Evolutionary conservation across 1,140 invertebrate genomes (phyloP).

Genomic region (Drosophila jambulina): DNA sequence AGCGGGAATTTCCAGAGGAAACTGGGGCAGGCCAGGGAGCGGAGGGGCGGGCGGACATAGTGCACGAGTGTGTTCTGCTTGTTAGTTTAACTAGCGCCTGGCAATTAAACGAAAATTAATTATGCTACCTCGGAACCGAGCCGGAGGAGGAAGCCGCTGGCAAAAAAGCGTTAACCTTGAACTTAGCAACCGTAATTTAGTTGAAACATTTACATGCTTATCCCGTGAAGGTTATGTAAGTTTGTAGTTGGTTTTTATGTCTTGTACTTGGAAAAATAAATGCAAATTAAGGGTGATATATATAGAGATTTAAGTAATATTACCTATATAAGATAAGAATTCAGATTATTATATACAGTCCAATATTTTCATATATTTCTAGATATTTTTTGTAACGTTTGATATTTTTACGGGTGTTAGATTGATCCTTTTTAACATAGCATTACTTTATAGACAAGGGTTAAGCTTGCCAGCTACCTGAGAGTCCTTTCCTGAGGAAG

Average conservation of each 20-base stretch:
- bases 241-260: not conserved
- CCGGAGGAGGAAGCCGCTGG: not conserved
- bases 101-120: conserved; percentile 82
- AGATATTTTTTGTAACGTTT: too few species aligned
- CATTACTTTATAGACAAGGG: not conserved
- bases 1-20: conserved; percentile 5
- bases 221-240: not conserved
- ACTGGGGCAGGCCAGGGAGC: not conserved
- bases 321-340: not conserved
- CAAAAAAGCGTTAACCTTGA: conserved; percentile 68
- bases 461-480: conserved; percentile 14
- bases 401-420: not conserved
- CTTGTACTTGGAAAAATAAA: not conserved
- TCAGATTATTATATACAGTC: too few species aligned
- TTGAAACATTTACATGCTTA: conserved; percentile 30
- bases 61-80: conserved; percentile 73
- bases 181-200: conserved; percentile 53
- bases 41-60: conserved; percentile 1
- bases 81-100: conserved; percentile 80
- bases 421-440: not conserved
- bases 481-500: conserved; percentile 35
- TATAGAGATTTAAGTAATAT: not conserved
- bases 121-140: conserved; percentile 68
- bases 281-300: not conserved
- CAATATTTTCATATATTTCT: too few species aligned